Conservation (phyloP, 2,797 vertebrate species). For the Rhynchotus rufescens region DNA sequence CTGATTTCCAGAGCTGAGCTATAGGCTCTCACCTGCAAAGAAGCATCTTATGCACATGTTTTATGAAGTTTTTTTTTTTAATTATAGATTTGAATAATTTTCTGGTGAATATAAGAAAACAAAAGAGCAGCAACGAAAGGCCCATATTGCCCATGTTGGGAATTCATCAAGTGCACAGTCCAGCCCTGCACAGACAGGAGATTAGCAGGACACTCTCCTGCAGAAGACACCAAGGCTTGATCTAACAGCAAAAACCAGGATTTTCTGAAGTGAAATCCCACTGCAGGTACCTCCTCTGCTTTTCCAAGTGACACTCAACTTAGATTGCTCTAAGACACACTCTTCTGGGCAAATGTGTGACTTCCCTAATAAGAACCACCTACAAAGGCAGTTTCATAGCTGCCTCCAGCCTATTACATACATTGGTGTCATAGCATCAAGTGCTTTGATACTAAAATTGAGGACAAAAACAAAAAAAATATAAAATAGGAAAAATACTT, state of each 20-base stretch:
- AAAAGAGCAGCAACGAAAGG: not conserved
- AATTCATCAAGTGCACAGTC: not conserved
- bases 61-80: not conserved
- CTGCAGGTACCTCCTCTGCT: not conserved
- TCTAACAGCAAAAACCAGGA: not conserved
- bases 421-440: not conserved
- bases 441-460: constrained; percentile 83
- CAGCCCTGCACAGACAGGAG: not conserved
- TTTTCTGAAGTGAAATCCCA: not conserved
- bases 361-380: not conserved
- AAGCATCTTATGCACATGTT: not conserved
- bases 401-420: not conserved
- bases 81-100: not conserved
- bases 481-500: not conserved
- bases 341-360: rapidly evolving
- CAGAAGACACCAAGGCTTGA: not conserved
- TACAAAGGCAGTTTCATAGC: not conserved
- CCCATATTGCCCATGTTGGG: not conserved
- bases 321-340: not conserved
- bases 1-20: not conserved
- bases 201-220: not conserved
- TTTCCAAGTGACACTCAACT: not conserved
- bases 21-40: not conserved
- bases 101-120: not conserved
- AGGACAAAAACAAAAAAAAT: not conserved